Conservation (phyloP, 2,113 vertebrate species). For the Marcusenius ussheri region DNA sequence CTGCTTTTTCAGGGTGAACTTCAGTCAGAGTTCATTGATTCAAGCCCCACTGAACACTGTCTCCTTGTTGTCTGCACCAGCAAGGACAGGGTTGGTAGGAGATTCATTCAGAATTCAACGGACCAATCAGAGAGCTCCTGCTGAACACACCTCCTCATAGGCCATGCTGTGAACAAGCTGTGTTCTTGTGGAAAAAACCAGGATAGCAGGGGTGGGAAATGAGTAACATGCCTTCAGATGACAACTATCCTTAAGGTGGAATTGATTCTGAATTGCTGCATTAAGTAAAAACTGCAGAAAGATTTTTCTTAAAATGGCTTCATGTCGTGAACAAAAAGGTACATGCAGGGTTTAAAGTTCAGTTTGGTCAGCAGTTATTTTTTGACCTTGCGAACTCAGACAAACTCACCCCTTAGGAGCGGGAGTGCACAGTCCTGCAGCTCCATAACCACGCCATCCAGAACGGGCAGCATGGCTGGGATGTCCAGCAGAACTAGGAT, state of each 20-base stretch:
- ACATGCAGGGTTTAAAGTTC: background rate
- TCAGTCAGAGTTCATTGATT: constrained; percentile 31
- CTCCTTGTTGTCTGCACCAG: constrained; percentile 30
- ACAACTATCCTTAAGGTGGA: background rate
- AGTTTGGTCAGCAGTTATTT: background rate
- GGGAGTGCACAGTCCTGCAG: constrained; percentile 93
- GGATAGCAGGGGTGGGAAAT: background rate
- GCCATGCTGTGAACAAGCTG: background rate
- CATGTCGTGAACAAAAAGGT: background rate
- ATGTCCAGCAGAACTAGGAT: constrained; percentile 86
- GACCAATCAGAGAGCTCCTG: constrained; percentile 44
- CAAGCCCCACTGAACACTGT: background rate
- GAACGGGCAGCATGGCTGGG: constrained; percentile 86
- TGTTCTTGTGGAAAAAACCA: background rate
- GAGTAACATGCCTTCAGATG: background rate
- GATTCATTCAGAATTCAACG: background rate
- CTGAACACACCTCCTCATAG: constrained; percentile 37
- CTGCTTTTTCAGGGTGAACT: constrained; percentile 50
- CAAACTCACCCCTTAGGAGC: constrained; percentile 72
- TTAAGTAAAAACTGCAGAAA: background rate
- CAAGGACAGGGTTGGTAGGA: constrained; percentile 36
- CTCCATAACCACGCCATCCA: constrained; percentile 95
- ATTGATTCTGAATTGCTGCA: background rate
- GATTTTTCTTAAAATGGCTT: background rate
- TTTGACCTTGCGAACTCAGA: background rate